Evolutionary conservation across 92 coral and sea anemone genomes (phyloP), one percentile per base, ranked within the genome.

Genomic region (Nematostella vectensis): DNA sequence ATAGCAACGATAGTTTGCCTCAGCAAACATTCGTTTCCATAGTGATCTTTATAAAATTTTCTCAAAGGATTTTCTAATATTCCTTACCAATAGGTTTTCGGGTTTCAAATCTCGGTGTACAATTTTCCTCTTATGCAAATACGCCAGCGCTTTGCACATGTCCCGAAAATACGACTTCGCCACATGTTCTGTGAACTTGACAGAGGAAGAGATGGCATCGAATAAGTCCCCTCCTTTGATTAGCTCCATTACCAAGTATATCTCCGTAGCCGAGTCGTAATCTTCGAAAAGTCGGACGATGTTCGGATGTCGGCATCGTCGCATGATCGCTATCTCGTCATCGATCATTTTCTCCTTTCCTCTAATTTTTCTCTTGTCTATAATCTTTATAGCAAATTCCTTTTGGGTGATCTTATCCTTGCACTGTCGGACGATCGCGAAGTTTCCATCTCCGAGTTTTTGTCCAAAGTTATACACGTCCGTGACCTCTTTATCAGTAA

Each of bases 91-190:
- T 13, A 93, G 71, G 53, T 93, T 93, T 66, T 93, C 99, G 6
- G 99, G 99, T 68, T 93, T 93, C n/a, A 93, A 51, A 27, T 93
- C 99, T 53, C 99, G 67, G 48, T 93, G 99, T 12, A 93, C 99
- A 20, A 93, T 77, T 30, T 76, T 80, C 62, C 78, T 87, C 71
- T 64, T 74, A 72, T 93, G 99, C 28, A 93, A 79, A 76, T 93
- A 93, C 0, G 71, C 68, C 50, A 93, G 65, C 3, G 99, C 87
- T 24, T 82, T 93, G 11, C 75, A 68, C 61, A 93, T 68, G 70
- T 93, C 99, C 48, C 75, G 68, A 23, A 83, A 79, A 61, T 86
- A 86, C 13, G 68, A 61, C 50, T 79, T 69, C 2, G 99, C 88
- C 30, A 93, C 73, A 24, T 59, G 45, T 70, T 93, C 99, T 10